phyloP scores from a whole-genome alignment of 2,113 vertebrate species.

The Hippoglossus stenolepis region DNA sequence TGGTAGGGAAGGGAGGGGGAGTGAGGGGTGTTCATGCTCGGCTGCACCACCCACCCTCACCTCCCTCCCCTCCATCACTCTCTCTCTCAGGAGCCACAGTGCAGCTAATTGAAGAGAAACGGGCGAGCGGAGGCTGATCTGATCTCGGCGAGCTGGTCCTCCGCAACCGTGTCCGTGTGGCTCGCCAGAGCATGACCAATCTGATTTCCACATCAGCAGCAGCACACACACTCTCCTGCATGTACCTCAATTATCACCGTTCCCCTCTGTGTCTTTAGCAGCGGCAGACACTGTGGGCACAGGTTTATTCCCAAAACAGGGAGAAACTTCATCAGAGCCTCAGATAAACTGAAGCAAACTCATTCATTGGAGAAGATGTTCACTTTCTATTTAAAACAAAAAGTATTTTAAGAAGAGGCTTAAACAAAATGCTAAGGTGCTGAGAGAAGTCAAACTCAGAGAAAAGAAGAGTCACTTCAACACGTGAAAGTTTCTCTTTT shows the following conservation, averaged over 20 bases:
- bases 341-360: neutral
- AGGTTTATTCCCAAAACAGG: neutral
- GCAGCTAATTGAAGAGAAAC: constrained; percentile 85
- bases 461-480: neutral
- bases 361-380: neutral
- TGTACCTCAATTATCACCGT: constrained; percentile 24
- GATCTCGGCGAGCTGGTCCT: constrained; percentile 59
- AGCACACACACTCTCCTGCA: constrained; percentile 13
- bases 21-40: constrained; percentile 62
- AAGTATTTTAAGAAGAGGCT: neutral
- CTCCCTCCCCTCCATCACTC: neutral
- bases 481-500: neutral
- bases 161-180: neutral
- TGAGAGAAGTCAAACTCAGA: neutral
- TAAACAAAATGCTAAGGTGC: neutral
- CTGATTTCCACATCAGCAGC: constrained; percentile 40
- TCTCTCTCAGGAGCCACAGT: constrained; percentile 68
- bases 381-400: neutral
- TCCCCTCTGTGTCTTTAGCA: neutral
- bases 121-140: constrained; percentile 65
- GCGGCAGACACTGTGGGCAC: constrained; percentile 16
- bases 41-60: constrained; percentile 38
- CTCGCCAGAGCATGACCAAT: constrained; percentile 33
- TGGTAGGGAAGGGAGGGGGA: constrained; percentile 27
- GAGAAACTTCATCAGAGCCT: neutral